Conservation (phyloP, 2,888 invertebrate genomes). For the Drosophila prolongata region DNA sequence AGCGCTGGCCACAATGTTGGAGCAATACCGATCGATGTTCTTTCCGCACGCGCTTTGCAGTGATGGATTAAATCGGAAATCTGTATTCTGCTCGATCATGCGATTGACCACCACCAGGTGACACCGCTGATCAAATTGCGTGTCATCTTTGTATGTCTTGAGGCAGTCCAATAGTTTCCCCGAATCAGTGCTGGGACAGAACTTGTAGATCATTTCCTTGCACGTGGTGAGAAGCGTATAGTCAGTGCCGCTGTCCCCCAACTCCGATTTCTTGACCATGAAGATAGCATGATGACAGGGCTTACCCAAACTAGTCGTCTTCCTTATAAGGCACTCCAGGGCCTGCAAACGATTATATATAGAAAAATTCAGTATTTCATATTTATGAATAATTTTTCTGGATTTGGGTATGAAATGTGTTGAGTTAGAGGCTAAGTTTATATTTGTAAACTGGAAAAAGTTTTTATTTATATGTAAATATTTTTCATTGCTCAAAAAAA, state of each 20-base stretch:
- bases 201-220: slow-evolving; percentile 93
- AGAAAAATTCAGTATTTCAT: background rate
- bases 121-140: slow-evolving; percentile 93
- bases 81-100: slow-evolving; percentile 95
- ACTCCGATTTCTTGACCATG: slow-evolving; percentile 93
- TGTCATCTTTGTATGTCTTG: slow-evolving; percentile 91
- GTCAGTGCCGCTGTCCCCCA: slow-evolving; percentile 94
- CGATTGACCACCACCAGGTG: slow-evolving; percentile 93
- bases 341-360: slow-evolving; percentile 85
- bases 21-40: slow-evolving; percentile 92
- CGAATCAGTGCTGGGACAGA: slow-evolving; percentile 90
- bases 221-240: slow-evolving; percentile 93
- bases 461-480: background rate
- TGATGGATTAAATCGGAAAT: slow-evolving; percentile 94
- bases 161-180: slow-evolving; percentile 91
- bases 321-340: slow-evolving; percentile 91
- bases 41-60: slow-evolving; percentile 91
- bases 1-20: slow-evolving; percentile 85
- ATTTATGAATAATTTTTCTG: background rate
- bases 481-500: no score
- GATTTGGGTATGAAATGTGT: background rate
- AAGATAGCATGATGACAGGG: slow-evolving; percentile 93
- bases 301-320: slow-evolving; percentile 87
- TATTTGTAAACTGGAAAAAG: background rate
- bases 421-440: background rate